phyloP scores from a whole-genome alignment of 2,797 vertebrate species.

The Columba guinea region DNA sequence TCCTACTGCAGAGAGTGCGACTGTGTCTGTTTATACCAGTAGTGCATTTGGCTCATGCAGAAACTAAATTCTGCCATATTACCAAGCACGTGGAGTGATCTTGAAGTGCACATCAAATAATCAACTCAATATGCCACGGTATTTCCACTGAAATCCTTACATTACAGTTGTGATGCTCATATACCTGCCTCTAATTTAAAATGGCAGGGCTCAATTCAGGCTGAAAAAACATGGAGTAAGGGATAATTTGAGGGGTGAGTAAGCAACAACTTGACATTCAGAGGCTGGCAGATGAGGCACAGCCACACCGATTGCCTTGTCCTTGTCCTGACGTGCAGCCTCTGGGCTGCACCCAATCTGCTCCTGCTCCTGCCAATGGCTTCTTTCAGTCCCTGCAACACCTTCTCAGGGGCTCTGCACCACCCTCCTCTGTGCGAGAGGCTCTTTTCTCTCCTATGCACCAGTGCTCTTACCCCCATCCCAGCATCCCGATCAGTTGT shows the following conservation, averaged over 20 bases:
- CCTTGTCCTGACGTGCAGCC: not conserved
- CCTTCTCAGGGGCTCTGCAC: not conserved
- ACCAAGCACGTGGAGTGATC: not conserved
- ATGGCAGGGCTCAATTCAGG: not conserved
- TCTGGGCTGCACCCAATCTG: fast-evolving
- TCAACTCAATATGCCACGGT: not conserved
- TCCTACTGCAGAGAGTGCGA: not conserved
- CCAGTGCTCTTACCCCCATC: not conserved
- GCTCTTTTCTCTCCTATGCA: not conserved
- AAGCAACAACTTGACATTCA: not conserved
- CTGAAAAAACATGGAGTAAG: not conserved
- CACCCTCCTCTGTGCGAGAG: not conserved
- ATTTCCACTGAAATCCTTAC: not conserved
- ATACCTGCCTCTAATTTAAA: not conserved
- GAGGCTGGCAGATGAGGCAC: not conserved
- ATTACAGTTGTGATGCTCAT: not conserved
- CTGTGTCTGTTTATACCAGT: not conserved
- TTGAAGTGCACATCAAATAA: not conserved
- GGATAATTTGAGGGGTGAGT: not conserved
- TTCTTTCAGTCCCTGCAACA: not conserved
- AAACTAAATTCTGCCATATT: not conserved
- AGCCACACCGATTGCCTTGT: not conserved
- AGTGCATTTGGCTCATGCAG: not conserved
- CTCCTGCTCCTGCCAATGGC: not conserved
- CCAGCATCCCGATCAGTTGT: not conserved